Conservation (phyloP, 2,888 invertebrate genomes). For the Zootermopsis nevadensis region DNA sequence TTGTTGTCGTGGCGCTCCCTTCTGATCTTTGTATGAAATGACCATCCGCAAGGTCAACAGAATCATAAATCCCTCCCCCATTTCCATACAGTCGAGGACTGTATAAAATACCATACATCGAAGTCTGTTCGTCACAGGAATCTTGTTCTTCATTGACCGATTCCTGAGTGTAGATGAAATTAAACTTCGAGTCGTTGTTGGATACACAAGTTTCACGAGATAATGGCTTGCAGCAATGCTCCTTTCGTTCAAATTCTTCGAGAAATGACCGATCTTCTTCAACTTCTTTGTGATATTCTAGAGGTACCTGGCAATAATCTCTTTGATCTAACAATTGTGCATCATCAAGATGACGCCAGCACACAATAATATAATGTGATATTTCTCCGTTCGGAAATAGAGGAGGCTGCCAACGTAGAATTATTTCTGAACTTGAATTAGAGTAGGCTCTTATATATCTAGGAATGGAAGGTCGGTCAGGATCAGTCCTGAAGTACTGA, state of each 20-base stretch:
- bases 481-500: conserved; percentile 63
- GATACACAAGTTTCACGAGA: conserved; percentile 27
- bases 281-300: conserved; percentile 38
- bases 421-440: conserved; percentile 62
- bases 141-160: conserved; percentile 33
- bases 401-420: conserved; percentile 72
- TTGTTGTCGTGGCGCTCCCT: conserved; percentile 44
- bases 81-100: conserved; percentile 37
- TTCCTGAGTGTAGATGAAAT: conserved; percentile 31
- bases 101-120: conserved; percentile 30
- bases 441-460: conserved; percentile 25
- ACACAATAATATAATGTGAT: conserved; percentile 66
- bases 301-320: conserved; percentile 64
- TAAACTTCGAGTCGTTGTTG: conserved; percentile 19
- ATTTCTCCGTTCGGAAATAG: conserved; percentile 70
- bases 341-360: conserved; percentile 58
- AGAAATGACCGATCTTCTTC: not conserved
- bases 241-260: not conserved
- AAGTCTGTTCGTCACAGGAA: conserved; percentile 29
- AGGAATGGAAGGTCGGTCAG: conserved; percentile 53
- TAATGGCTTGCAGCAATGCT: conserved; percentile 10
- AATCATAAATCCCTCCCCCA: conserved; percentile 35
- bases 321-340: conserved; percentile 58
- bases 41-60: not conserved
- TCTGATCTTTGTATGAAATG: conserved; percentile 12